A percentile compares a stretch with the other conserved stretches of the same genome.
These are phyloP conservation scores for Phaethon lepturus DNA, from an alignment of 2,113 vertebrate species.

Conservation along the genomic window DNA sequence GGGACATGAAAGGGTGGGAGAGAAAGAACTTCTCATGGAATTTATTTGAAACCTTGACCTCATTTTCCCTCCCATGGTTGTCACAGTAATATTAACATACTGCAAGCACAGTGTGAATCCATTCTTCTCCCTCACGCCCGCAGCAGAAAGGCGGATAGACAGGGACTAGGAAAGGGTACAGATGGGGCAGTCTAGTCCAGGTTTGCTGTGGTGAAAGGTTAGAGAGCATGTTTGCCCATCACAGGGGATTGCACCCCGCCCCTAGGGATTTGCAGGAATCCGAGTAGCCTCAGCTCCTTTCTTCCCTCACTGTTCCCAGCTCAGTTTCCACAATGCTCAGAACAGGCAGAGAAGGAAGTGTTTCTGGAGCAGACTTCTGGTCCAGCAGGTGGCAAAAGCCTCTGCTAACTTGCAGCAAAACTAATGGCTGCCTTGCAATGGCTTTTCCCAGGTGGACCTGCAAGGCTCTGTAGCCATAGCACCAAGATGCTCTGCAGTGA, in stretches of 20 bases:
- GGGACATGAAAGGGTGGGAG: neutral
- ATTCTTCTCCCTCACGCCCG: neutral
- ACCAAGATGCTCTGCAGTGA: accelerated
- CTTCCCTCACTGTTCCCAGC: neutral
- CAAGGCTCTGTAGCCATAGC: neutral
- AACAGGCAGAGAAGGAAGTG: neutral
- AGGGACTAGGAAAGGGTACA: neutral
- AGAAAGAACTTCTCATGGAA: neutral
- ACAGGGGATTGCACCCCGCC: neutral
- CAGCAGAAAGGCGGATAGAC: neutral
- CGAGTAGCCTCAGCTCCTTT: neutral
- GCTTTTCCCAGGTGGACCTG: accelerated
- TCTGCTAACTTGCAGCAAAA: neutral
- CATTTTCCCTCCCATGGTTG: neutral
- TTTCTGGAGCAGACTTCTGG: neutral
- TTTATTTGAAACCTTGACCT: neutral
- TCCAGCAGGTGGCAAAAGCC: neutral
- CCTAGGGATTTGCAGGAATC: neutral
- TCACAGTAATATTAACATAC: neutral
- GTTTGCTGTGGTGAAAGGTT: neutral
- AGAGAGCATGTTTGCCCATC: neutral
- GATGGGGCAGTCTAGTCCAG: neutral
- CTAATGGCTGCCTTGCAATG: neutral
- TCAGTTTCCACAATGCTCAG: neutral
- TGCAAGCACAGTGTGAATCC: neutral